A percentile compares a stretch with the other conserved stretches of the same genome.
phyloP scores from a whole-genome alignment of 2,797 vertebrate genomes.

The Microctenopoma steveboyesi region DNA sequence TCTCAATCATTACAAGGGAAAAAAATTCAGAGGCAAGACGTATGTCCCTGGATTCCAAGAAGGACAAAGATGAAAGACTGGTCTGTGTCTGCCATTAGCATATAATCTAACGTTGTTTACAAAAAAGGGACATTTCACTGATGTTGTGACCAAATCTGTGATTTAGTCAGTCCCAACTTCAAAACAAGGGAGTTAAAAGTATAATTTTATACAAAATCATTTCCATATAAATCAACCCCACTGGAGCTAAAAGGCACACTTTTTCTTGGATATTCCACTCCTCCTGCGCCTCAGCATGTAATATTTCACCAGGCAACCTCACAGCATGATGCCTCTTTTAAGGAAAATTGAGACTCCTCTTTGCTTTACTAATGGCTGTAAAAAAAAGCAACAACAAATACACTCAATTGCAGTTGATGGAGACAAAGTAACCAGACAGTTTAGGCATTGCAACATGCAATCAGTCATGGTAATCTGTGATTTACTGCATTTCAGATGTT shows the following conservation, averaged over 20 bases:
- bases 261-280: constrained; percentile 14
- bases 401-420: constrained; percentile 10
- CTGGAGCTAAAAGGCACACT: neutral
- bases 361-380: constrained; percentile 29
- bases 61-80: constrained; percentile 22
- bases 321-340: constrained; percentile 45
- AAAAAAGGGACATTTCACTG: neutral
- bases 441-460: neutral
- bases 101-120: constrained; percentile 21
- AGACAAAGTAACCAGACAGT: neutral
- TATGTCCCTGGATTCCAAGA: neutral
- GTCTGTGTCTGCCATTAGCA: constrained; percentile 5
- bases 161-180: constrained; percentile 19
- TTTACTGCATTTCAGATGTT: neutral
- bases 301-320: constrained; percentile 44
- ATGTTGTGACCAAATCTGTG: constrained; percentile 2
- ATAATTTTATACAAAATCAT: constrained; percentile 30
- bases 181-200: constrained; percentile 11
- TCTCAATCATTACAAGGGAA: constrained; percentile 3
- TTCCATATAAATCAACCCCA: constrained; percentile 52
- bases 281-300: constrained; percentile 13
- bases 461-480: neutral
- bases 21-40: neutral
- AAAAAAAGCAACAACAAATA: constrained; percentile 38
- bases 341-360: constrained; percentile 39